Evolutionary conservation across 2,797 vertebrate genomes (phyloP), one percentile per base, ranked within the genome.

Genomic region (Borostomias antarcticus): DNA sequence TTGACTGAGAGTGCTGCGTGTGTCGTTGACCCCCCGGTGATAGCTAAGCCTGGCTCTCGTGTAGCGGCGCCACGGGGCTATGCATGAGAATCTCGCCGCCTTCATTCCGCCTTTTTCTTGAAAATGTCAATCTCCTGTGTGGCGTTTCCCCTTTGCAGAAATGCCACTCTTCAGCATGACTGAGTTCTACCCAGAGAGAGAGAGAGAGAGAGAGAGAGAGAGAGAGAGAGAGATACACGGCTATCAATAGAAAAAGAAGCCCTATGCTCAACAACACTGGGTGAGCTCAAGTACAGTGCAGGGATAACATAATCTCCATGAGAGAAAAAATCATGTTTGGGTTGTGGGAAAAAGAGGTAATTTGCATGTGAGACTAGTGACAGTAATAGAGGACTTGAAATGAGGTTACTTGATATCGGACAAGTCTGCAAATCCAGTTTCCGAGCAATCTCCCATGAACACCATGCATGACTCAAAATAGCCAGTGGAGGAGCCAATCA

Each of bases 351-450:
- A 84, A 78, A 84, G 84, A 85, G 84, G 84, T 91, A 90, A 92
- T 93, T 91, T 92, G 90, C 90, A 90, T 90, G 86, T 92, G 82
- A 85, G 88, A 92, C 91, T 86, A 83, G 85, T 86, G 54, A 60
- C 85, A 90, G 91, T 91, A 91, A 91, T 89, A 88, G 82, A 78
- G 51, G 82, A 88, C 87, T 88, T 89, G 82, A 92, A 93, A 92
- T 86, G 75, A 89, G 89, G 91, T 90, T 91, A 92, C 88, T 89
- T 91, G 88, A 93, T 93, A 91, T 88, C 72, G 84, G 90, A 89
- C 83, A 82, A 89, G 88, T 89, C 87, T 71, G 68, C 76, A 90
- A 90, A 92, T 91, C 86, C 86, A 76, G 88, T 91, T 92, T 90
- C 89, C 85, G 80, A 85, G 87, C 87, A 89, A 90, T 92, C 91